phyloP scores from a whole-genome alignment of 2,113 vertebrate species.

The Strix aluco region DNA sequence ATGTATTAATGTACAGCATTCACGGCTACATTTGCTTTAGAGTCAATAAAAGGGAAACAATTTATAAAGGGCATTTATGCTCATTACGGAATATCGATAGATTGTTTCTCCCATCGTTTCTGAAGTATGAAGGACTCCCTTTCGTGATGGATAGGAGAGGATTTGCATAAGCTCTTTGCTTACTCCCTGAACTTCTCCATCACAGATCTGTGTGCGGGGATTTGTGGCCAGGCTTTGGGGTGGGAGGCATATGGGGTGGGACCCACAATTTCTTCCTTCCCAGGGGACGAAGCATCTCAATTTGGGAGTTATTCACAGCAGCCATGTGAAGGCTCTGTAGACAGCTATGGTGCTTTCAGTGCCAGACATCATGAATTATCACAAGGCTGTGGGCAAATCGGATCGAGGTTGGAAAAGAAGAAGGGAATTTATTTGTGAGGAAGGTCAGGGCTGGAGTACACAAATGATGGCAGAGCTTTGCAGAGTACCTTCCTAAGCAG shows the following conservation, averaged over 20 bases:
- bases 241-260: neutral
- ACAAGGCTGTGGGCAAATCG: neutral
- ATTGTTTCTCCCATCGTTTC: conserved; percentile 64
- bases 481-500: neutral
- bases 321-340: neutral
- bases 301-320: neutral
- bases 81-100: conserved; percentile 68
- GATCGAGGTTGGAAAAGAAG: neutral
- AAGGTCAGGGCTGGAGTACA: neutral
- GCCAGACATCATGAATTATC: neutral
- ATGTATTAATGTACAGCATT: conserved; percentile 71
- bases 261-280: neutral
- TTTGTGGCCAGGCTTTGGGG: neutral
- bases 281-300: neutral
- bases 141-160: conserved; percentile 32
- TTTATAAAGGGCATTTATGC: conserved; percentile 70
- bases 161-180: conserved; percentile 35
- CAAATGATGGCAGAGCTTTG: neutral
- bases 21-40: conserved; percentile 71
- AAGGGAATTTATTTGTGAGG: neutral
- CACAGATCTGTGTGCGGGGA: neutral
- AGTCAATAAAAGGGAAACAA: conserved; percentile 79
- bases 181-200: neutral
- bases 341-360: accelerated
- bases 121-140: conserved; percentile 60